Base-by-base conservation (phyloP, 2,888 invertebrate species). In the Noctua pronuba region DNA sequence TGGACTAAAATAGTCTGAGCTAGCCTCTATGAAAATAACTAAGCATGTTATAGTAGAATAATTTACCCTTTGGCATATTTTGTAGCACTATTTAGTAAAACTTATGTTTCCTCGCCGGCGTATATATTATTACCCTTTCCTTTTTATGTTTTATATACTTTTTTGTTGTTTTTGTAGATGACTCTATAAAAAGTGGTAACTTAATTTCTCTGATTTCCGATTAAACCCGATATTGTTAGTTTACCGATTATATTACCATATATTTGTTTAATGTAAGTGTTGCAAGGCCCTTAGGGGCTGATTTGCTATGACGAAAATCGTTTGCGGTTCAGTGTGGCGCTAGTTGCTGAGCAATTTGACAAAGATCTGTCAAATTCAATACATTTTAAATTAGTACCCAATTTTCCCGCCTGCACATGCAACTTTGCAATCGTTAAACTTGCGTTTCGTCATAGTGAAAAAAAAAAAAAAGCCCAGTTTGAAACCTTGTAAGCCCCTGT, bases 171-270 rank as follows among this genome's bases (percentile, higher is more conserved):
- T 75, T 73, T 49, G 88, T 92, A 91, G 90, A 88, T 90, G 89
- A 92, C 93, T 93, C 93, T 92, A 92, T 93, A 89, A 94, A 95
- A 96, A 95, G 96, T 96, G 96, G 96, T 96, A 95, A 94, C 92
- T 91, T 96, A 96, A 96, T 95, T 95, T 96, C 96, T 96, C 96
- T 93, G 88, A 92, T 92, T 92, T 92, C 88, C 91, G 89, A 91
- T 90, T 87, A 67, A 85, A 84, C 85, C 86, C 83, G 81, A 82
- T 73, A 83, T 86, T 82, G 78, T 87, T 88, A 75, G 73, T 82
- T 81, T 78, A 75, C 74, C 76, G 76, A 82, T 79, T 88, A 75
- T 82, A 87, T 90, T 86, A 83, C 88, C 88, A 87, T 84, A 80
- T 86, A 87, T 93, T 94, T 95, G 94, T 96, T 95, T 94, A 94